Percentiles rank a stretch among this genome's conserved stretches.
These are phyloP conservation scores for Chaetorhynchus papuensis DNA, from an alignment of 2,113 vertebrate species.

Conservation along the genomic window DNA sequence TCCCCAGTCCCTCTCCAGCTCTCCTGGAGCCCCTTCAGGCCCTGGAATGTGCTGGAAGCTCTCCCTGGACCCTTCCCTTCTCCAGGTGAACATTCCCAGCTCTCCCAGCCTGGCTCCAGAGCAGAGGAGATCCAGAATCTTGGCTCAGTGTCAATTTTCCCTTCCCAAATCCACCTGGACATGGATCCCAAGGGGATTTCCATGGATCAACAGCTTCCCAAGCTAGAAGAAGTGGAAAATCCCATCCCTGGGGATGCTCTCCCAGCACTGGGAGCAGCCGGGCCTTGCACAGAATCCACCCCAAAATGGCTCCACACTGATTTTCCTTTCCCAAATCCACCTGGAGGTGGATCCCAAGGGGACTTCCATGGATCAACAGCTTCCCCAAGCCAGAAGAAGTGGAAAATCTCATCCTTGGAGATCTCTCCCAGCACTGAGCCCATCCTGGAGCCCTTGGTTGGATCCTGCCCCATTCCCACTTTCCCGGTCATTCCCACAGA, in stretches of 20 bases:
- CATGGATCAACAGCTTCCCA: not conserved
- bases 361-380: not conserved
- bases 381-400: accelerated
- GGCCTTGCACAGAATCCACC: too few species aligned
- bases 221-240: accelerated
- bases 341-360: not conserved
- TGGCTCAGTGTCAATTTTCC: accelerated
- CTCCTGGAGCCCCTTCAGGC: not conserved
- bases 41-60: not conserved
- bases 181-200: not conserved
- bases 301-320: too few species aligned
- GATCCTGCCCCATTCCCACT: not conserved
- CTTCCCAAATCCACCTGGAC: not conserved
- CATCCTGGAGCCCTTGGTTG: not conserved
- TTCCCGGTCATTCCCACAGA: not conserved
- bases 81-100: not conserved
- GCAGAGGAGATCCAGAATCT: not conserved
- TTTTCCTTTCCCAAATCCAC: not conserved
- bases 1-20: not conserved
- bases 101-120: not conserved
- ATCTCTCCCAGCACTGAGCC: not conserved
- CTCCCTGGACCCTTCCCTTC: not conserved
- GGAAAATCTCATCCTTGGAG: accelerated
- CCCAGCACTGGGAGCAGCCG: not conserved
- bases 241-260: not conserved